Conservation (phyloP, 2,797 vertebrate species). For the Sphaeramia orbicularis region DNA sequence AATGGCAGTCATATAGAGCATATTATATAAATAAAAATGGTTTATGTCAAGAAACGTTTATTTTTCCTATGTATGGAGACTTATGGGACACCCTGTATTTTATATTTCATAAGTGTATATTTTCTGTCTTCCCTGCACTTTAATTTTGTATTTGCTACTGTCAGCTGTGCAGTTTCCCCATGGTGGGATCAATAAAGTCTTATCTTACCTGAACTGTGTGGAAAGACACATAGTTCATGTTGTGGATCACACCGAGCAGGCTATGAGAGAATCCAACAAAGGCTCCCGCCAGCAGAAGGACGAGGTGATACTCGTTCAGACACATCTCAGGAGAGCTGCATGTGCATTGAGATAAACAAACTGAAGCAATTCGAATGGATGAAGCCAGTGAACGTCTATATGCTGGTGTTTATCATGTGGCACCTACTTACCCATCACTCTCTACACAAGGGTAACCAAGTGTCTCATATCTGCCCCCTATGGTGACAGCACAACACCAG, state of each 20-base stretch:
- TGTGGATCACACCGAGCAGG: slow-evolving; percentile 91
- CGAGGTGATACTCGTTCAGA: slow-evolving; percentile 93
- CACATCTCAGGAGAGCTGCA: slow-evolving; percentile 76
- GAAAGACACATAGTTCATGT: slow-evolving; percentile 95
- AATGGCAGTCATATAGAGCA: no score
- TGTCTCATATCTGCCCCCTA: slow-evolving; percentile 87
- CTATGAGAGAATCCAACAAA: slow-evolving; percentile 94
- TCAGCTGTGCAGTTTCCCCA: no score
- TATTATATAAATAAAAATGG: no score
- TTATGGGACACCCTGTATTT: no score
- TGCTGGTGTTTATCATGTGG: neutral
- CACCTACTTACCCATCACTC: slow-evolving; percentile 85
- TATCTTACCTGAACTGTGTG: slow-evolving; percentile 92
- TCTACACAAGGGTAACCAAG: slow-evolving; percentile 83
- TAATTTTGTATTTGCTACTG: no score
- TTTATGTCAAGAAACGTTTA: no score
- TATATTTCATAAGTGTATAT: no score
- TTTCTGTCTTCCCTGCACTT: no score
- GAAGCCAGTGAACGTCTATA: neutral
- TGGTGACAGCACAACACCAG: slow-evolving; percentile 91
- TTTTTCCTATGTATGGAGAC: no score
- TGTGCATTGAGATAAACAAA: slow-evolving; percentile 27
- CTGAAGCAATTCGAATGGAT: neutral
- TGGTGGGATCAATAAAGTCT: no score
- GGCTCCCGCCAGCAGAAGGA: slow-evolving; percentile 91